These are phyloP conservation scores for Epinephelus fuscoguttatus DNA, from an alignment of 2,113 vertebrate genomes.

Conservation along the genomic window DNA sequence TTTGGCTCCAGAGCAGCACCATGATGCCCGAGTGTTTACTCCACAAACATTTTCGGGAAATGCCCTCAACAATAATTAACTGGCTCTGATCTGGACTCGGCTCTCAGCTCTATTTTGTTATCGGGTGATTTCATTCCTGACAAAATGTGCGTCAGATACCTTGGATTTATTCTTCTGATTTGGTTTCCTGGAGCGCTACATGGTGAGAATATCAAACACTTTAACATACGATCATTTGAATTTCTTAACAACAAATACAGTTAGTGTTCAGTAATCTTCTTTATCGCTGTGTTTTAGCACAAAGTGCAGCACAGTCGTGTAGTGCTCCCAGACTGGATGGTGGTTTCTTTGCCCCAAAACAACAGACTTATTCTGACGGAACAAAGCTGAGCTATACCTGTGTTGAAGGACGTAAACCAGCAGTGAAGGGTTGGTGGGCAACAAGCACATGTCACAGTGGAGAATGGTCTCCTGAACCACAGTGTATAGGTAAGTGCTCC, in stretches of 20 bases:
- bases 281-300: neutral
- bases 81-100: neutral
- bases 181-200: neutral
- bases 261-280: neutral
- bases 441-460: neutral
- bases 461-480: neutral
- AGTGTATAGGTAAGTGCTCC: neutral
- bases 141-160: neutral
- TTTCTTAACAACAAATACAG: neutral
- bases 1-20: neutral
- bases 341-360: neutral
- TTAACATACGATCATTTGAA: neutral
- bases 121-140: neutral
- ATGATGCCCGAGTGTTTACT: neutral
- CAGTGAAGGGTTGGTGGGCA: slow-evolving; percentile 2
- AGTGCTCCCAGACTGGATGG: neutral
- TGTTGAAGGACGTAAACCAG: neutral
- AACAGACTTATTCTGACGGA: neutral
- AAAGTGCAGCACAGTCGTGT: neutral
- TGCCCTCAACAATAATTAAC: neutral
- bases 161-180: neutral
- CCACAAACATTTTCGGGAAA: neutral
- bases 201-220: neutral
- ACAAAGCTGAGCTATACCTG: neutral
- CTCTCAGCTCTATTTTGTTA: neutral